Evolutionary conservation across 2,113 vertebrate species (phyloP).

Genomic region (Talpa occidentalis): DNA sequence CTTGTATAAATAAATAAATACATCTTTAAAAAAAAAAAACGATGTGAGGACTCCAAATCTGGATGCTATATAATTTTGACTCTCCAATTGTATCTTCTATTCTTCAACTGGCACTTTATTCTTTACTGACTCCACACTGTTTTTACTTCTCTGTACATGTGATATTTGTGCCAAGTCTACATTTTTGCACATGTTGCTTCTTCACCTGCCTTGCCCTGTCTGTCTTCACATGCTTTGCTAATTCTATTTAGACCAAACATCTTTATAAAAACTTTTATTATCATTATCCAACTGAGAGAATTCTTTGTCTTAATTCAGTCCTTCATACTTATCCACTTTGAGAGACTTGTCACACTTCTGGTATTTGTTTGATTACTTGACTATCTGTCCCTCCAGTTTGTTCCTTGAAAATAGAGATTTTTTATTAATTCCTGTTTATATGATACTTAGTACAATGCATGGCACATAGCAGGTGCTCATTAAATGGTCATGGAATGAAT

Average conservation of each 20-base stretch:
- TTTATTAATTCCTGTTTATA: neutral
- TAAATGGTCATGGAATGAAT: neutral
- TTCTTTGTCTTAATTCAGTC: neutral
- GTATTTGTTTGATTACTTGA: neutral
- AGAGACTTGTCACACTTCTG: neutral
- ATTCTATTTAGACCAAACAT: neutral
- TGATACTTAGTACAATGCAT: neutral
- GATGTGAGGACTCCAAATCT: neutral
- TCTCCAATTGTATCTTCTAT: neutral
- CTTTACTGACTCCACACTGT: neutral
- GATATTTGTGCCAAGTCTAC: neutral
- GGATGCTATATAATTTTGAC: neutral
- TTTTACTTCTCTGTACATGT: neutral
- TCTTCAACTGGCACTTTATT: neutral
- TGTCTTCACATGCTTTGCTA: neutral
- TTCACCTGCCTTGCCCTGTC: neutral
- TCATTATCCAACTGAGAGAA: neutral
- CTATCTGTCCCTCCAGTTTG: neutral
- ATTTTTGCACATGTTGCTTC: neutral
- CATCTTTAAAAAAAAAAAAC: too few relatives aligned
- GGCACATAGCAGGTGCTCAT: neutral
- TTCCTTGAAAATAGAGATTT: neutral
- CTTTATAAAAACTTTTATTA: neutral
- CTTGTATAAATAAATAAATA: too few relatives aligned
- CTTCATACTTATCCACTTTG: neutral